Percentiles rank a stretch among this genome's conserved stretches.
These are phyloP conservation scores for Condylura cristata DNA, from an alignment of 2,113 vertebrate species.

Conservation along the genomic window DNA sequence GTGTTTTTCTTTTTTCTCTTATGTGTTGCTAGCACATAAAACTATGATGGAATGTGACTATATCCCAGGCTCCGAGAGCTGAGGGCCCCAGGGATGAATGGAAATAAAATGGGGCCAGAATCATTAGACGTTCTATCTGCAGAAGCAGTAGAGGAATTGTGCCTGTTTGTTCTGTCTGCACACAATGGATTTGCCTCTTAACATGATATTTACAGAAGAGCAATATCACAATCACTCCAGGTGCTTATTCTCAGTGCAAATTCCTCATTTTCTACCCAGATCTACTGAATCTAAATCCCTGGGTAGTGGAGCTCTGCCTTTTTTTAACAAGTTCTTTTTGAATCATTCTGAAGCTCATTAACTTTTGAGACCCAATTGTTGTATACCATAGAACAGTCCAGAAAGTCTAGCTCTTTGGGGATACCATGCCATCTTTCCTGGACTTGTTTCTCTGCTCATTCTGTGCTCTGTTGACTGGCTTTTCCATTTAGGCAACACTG, in stretches of 20 bases:
- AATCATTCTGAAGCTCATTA: neutral
- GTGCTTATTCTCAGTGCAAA: neutral
- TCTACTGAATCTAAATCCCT: neutral
- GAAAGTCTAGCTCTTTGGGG: neutral
- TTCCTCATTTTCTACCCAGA: neutral
- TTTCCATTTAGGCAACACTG: neutral
- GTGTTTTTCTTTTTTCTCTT: neutral
- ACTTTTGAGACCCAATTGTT: neutral
- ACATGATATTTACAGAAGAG: neutral
- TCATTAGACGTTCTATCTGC: neutral
- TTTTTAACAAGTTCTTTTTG: neutral
- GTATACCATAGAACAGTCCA: too few species aligned
- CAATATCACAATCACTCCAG: neutral
- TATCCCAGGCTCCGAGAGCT: neutral
- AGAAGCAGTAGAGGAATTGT: too few species aligned
- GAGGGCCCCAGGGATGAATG: neutral
- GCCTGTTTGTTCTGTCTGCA: too few species aligned
- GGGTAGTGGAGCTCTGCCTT: neutral
- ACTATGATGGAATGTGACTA: neutral
- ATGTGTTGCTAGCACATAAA: neutral
- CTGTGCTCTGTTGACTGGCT: neutral
- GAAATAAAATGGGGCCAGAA: neutral
- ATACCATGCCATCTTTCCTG: neutral
- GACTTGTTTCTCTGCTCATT: neutral
- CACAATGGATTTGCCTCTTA: neutral